A percentile compares a stretch with the other conserved stretches of the same genome.
Conservation (phyloP, 2,113 vertebrate genomes). For the Centropus bengalensis region DNA sequence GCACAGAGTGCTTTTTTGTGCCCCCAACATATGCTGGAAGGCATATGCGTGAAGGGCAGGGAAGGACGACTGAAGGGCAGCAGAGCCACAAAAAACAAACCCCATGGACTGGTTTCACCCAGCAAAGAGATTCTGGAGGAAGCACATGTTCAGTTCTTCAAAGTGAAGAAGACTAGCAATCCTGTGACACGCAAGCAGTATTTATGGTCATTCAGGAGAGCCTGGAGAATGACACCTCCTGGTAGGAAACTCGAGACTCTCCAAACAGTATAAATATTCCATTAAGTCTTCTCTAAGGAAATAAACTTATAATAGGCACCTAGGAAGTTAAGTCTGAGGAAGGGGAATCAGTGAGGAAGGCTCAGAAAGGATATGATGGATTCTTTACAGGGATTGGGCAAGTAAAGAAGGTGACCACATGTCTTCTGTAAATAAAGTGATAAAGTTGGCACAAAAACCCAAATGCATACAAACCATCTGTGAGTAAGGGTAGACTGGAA, state of each 20-base stretch:
- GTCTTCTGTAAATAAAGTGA: background rate
- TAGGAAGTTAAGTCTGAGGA: background rate
- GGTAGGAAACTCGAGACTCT: background rate
- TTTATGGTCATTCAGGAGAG: background rate
- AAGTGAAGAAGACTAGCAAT: background rate
- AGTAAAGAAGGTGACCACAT: background rate
- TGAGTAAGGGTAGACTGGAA: background rate
- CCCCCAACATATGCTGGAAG: background rate
- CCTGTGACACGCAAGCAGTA: background rate
- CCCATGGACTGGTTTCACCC: background rate
- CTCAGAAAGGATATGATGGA: background rate
- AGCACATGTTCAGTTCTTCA: background rate
- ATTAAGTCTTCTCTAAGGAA: background rate
- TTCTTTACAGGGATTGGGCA: background rate
- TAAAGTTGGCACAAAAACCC: background rate
- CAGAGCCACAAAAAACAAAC: background rate
- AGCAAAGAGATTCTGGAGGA: background rate
- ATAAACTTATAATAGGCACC: too few species aligned
- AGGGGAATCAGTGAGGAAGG: background rate
- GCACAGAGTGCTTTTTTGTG: background rate
- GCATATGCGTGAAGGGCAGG: background rate
- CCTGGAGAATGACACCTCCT: background rate
- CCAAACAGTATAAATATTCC: background rate
- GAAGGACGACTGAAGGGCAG: slow-evolving; percentile 8
- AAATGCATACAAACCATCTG: background rate